phyloP scores from a whole-genome alignment of 2,113 vertebrate genomes.

The Paraplagusia blochii region DNA sequence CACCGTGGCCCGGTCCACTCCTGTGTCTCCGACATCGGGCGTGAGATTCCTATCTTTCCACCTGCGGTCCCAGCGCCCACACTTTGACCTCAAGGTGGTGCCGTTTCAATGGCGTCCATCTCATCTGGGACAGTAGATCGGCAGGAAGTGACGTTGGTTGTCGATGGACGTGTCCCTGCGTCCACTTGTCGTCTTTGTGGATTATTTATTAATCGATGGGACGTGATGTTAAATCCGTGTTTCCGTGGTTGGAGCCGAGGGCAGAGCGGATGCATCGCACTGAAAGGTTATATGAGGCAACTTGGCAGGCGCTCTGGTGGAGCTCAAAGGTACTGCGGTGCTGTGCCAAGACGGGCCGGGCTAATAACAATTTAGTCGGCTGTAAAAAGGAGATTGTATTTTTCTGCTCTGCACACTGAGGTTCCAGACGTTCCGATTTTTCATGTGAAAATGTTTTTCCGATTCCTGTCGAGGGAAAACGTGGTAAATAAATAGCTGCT shows the following conservation, averaged over 20 bases:
- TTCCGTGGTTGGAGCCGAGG: conserved; percentile 14
- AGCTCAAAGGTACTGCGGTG: not conserved
- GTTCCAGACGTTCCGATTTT: too few relatives aligned
- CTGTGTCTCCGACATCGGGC: not conserved
- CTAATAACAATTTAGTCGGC: not conserved
- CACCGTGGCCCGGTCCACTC: not conserved
- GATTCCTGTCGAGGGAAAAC: too few relatives aligned
- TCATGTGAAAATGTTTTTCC: too few relatives aligned
- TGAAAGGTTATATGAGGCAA: not conserved
- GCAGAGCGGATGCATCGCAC: conserved; percentile 7
- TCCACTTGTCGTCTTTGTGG: conserved; percentile 4
- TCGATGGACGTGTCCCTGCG: conserved; percentile 7
- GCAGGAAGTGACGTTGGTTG: conserved; percentile 18
- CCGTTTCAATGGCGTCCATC: too few relatives aligned
- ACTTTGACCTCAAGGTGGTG: conserved; percentile 10
- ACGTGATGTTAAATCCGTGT: conserved; percentile 25
- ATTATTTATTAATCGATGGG: conserved; percentile 17
- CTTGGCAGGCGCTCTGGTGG: not conserved
- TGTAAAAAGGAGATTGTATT: not conserved
- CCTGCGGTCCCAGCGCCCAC: not conserved
- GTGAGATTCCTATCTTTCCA: not conserved
- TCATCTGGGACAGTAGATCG: conserved; percentile 23
- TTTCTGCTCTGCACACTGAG: too few relatives aligned
- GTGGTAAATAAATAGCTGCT: not conserved
- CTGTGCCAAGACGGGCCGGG: not conserved